Percentiles rank a stretch among this genome's conserved stretches.
phyloP scores from a whole-genome alignment of 2,797 vertebrate species.

The Anolis apletophallus region DNA sequence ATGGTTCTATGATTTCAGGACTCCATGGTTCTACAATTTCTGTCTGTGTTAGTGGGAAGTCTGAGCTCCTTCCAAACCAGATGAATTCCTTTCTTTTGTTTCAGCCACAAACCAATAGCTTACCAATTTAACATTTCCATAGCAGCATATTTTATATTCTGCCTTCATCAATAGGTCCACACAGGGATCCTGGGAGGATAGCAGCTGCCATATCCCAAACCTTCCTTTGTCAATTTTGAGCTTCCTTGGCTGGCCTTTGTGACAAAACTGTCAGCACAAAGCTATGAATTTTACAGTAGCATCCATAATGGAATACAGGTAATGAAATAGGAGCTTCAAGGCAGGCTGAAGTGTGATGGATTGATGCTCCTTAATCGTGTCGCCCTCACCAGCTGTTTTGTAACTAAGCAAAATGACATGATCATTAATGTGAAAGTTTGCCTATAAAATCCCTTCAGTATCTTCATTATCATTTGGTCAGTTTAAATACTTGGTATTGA shows the following conservation, averaged over 20 bases:
- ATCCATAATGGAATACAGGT: background rate
- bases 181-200: background rate
- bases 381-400: conserved; percentile 19
- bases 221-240: background rate
- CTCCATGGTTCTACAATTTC: no score
- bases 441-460: conserved; percentile 14
- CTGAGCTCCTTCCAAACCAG: background rate
- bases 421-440: conserved; percentile 27
- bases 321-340: conserved; percentile 2
- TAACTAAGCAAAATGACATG: conserved; percentile 1
- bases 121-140: background rate
- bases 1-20: no score
- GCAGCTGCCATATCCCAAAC: background rate
- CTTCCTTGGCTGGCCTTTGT: background rate
- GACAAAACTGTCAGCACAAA: conserved; percentile 1
- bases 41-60: background rate
- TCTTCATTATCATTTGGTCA: conserved; percentile 19
- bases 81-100: background rate
- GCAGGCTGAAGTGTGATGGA: background rate
- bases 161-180: background rate
- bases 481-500: conserved; percentile 9
- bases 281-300: conserved; percentile 25
- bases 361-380: conserved; percentile 21
- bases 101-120: background rate
- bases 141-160: background rate